Evolutionary conservation across 2,797 vertebrate genomes (phyloP).

Genomic region (Heteromormyrus szaboi): DNA sequence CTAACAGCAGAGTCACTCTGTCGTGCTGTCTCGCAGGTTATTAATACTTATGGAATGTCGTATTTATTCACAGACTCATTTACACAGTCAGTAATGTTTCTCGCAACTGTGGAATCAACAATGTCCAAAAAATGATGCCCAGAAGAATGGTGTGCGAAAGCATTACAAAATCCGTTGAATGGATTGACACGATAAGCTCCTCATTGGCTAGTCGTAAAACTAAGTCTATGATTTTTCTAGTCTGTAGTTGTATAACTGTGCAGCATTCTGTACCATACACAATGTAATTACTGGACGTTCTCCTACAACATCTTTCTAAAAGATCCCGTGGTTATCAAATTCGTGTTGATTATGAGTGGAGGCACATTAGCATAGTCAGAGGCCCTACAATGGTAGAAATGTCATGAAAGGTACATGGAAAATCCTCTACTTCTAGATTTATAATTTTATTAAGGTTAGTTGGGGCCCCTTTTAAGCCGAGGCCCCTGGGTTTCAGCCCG

Average conservation of each 20-base stretch:
- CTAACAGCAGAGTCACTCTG: not conserved
- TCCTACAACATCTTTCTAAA: not conserved
- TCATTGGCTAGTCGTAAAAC: not conserved
- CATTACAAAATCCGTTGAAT: not conserved
- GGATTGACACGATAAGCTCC: not conserved
- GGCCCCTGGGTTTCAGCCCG: not conserved
- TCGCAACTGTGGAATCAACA: not conserved
- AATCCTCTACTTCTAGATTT: not conserved
- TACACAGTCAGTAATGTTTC: not conserved
- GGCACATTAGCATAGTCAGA: not conserved
- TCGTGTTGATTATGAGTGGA: not conserved
- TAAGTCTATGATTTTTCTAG: not conserved
- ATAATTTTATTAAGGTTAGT: not conserved
- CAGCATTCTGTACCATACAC: not conserved
- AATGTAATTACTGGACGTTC: not conserved
- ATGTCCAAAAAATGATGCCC: not conserved
- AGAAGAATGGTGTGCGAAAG: not conserved
- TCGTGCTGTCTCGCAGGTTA: not conserved
- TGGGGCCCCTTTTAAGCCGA: not conserved
- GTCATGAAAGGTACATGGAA: not conserved
- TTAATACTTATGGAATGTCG: not conserved
- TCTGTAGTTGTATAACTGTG: not conserved
- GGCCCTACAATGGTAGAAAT: not conserved
- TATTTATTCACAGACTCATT: not conserved
- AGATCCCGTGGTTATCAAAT: not conserved